A percentile compares a stretch with the other conserved stretches of the same genome.
These are phyloP conservation scores for Azorinus chamasolen DNA, from an alignment of 2,888 invertebrate species.

Conservation along the genomic window DNA sequence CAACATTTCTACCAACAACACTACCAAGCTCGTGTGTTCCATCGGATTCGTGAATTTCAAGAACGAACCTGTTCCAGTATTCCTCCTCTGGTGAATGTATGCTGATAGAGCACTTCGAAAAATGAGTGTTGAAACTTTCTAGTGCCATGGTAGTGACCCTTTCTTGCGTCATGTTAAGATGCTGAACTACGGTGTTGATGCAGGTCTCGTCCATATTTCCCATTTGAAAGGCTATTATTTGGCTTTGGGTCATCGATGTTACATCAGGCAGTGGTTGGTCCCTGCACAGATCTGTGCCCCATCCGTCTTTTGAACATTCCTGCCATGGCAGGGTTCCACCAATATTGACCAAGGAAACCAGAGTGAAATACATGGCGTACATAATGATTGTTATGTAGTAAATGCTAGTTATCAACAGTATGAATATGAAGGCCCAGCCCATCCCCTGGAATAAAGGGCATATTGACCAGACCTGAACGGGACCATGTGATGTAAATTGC, in stretches of 20 bases:
- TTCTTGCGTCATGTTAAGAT: no score
- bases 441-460: conserved; percentile 39
- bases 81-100: conserved; percentile 33
- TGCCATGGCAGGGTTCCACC: conserved; percentile 43
- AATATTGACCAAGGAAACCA: conserved; percentile 41
- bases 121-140: no score
- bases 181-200: not conserved
- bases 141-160: no score
- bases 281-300: conserved; percentile 29
- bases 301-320: conserved; percentile 12
- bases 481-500: conserved; percentile 39
- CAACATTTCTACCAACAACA: conserved; percentile 23
- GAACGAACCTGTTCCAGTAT: conserved; percentile 40
- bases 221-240: not conserved
- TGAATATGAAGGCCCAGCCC: conserved; percentile 42
- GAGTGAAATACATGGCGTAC: conserved; percentile 35
- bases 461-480: conserved; percentile 31
- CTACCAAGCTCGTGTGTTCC: conserved; percentile 23
- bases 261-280: conserved; percentile 5
- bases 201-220: conserved; percentile 10
- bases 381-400: conserved; percentile 46
- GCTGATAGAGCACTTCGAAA: conserved; percentile 1
- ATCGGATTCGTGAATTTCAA: conserved; percentile 16
- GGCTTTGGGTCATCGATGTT: not conserved
- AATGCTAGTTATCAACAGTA: conserved; percentile 27